Evolutionary conservation across 2,888 invertebrate genomes (phyloP).

Genomic region (Aquatica leii): DNA sequence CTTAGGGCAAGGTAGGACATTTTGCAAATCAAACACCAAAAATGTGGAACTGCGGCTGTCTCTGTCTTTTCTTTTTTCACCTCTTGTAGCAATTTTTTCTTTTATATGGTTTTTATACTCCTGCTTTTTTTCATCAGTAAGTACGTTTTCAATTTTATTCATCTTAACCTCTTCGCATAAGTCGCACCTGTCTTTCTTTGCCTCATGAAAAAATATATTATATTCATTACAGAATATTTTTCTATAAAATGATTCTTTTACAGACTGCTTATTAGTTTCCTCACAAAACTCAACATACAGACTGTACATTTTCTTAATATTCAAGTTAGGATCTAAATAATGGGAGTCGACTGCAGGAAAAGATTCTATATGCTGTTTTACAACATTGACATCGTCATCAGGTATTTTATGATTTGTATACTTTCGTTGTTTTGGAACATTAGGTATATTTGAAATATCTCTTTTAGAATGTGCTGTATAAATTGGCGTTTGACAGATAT

Average conservation of each 20-base stretch:
- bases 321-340: conserved; percentile 4
- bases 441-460: no score
- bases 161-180: background rate
- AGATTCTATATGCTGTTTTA: no score
- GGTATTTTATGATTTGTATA: no score
- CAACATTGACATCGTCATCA: no score
- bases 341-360: background rate
- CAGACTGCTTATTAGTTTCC: background rate
- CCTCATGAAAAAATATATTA: conserved; percentile 28
- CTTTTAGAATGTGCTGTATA: no score
- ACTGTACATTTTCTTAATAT: background rate
- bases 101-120: background rate
- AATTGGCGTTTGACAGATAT: no score
- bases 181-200: conserved; percentile 34
- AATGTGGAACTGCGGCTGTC: conserved; percentile 38
- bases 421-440: no score
- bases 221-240: conserved; percentile 27
- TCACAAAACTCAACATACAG: background rate
- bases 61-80: background rate
- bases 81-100: background rate
- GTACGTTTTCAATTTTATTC: background rate
- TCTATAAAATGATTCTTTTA: background rate
- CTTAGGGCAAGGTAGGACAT: conserved; percentile 41
- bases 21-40: no score
- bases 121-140: background rate